Evolutionary conservation across 1,140 invertebrate genomes (phyloP).

Genomic region (Tetraneura akinire): DNA sequence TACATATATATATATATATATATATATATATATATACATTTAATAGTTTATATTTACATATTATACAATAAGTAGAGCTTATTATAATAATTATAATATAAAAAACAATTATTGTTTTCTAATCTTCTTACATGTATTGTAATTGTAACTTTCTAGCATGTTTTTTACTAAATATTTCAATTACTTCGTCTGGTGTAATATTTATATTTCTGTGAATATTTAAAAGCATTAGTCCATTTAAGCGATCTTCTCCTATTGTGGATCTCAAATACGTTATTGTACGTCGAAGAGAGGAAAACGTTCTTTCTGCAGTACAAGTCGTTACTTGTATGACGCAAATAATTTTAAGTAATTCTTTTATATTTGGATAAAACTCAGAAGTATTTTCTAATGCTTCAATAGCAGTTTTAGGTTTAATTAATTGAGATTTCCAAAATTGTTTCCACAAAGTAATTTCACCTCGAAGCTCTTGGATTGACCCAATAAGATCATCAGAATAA

Average conservation of each 20-base stretch:
- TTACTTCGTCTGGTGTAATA: not conserved
- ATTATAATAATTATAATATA: too few relatives aligned
- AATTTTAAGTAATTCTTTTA: conserved; percentile 7
- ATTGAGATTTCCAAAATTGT: conserved; percentile 3
- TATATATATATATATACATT: too few relatives aligned
- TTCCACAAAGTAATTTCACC: not conserved
- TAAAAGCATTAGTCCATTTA: conserved; percentile 53
- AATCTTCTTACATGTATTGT: not conserved
- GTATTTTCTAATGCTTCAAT: not conserved
- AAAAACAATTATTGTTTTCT: not conserved
- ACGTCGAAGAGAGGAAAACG: conserved; percentile 58
- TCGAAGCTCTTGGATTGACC: not conserved
- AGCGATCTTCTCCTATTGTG: conserved; percentile 54
- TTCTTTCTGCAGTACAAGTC: conserved; percentile 52
- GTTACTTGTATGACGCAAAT: conserved; percentile 42
- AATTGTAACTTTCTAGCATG: not conserved
- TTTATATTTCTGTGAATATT: conserved; percentile 52
- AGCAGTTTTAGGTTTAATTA: not conserved
- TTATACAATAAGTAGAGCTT: too few relatives aligned
- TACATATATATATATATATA: too few relatives aligned
- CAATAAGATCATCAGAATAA: not conserved
- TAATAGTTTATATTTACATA: too few relatives aligned
- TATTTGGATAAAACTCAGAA: not conserved
- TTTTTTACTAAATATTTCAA: conserved; percentile 6
- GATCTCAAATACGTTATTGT: conserved; percentile 60